Evolutionary conservation across 2,113 vertebrate species (phyloP), one percentile per base, ranked within the genome.

Genomic region (Octodon degus): DNA sequence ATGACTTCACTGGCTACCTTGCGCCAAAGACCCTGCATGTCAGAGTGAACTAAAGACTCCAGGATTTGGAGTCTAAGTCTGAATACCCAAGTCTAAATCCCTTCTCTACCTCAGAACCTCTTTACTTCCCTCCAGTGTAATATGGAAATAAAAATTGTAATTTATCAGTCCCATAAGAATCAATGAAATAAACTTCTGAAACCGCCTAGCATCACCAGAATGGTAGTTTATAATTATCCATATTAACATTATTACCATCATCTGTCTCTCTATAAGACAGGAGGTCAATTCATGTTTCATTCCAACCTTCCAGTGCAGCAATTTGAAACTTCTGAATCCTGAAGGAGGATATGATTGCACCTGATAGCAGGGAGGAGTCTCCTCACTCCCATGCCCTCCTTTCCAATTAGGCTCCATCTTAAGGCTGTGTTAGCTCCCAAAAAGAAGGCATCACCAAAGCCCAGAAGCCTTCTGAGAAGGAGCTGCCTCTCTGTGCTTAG

Each of bases 231-330:
- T 93, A 53, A 89, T 94, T 40, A 91, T 53, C 1, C 0, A 12
- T 77, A 62, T 86, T 74, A 40, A 76, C 62, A 53, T 95, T 34
- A 70, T 30, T 17, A 17, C 60, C 50, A 65, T 87, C 60, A 79
- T 30, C 88, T 87, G 34, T n/a, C 88, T 63, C 77, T 86, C 70
- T 62, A 14, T 30, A 16, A 92, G 43, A 88, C 8, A 85, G 7
- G 14, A 89, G 27, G 20, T 90, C 89, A 96, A 37, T 80, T 90
- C 67, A 63, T 50, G 94, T 93, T 96, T 84, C 62, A 82, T 86
- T 50, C 72, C 1, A 7, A 68, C 67, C 96, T 83, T 80, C 40
- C 25, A 43, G 1, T 1, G 37, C 6, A 30, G 50, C 40, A 24
- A 60, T 86, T 68, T 86, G 86, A 95, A 96, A 62, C 60, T 83